phyloP scores from a whole-genome alignment of 2,113 vertebrate genomes.

The Procavia capensis region DNA sequence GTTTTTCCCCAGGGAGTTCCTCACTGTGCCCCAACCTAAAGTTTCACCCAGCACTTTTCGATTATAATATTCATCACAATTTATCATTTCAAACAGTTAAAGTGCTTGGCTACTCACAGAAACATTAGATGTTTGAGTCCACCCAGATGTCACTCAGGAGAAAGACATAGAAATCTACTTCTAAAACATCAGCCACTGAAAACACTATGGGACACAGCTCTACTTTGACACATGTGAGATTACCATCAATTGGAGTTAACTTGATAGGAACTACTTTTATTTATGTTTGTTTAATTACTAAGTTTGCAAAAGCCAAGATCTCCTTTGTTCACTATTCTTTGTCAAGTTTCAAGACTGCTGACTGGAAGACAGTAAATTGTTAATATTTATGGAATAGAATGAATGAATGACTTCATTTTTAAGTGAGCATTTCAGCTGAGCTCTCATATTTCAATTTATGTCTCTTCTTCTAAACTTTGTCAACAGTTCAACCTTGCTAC shows the following conservation, averaged over 20 bases:
- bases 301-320: background rate
- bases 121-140: too few species aligned
- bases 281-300: background rate
- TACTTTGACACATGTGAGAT: background rate
- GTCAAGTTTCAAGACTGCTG: background rate
- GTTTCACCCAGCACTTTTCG: background rate
- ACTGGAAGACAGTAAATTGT: background rate
- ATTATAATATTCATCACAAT: background rate
- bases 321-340: background rate
- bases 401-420: background rate
- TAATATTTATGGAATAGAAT: background rate
- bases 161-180: too few species aligned
- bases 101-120: too few species aligned
- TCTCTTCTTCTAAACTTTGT: background rate
- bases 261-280: background rate
- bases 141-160: too few species aligned
- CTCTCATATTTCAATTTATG: background rate
- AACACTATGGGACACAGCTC: background rate
- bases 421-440: background rate
- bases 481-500: background rate
- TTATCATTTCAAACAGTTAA: background rate
- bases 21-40: background rate
- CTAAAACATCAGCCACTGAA: background rate
- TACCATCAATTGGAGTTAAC: background rate
- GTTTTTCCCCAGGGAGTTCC: background rate